phyloP scores from a whole-genome alignment of 1,140 invertebrate species.

The Dendroctonus valens region DNA sequence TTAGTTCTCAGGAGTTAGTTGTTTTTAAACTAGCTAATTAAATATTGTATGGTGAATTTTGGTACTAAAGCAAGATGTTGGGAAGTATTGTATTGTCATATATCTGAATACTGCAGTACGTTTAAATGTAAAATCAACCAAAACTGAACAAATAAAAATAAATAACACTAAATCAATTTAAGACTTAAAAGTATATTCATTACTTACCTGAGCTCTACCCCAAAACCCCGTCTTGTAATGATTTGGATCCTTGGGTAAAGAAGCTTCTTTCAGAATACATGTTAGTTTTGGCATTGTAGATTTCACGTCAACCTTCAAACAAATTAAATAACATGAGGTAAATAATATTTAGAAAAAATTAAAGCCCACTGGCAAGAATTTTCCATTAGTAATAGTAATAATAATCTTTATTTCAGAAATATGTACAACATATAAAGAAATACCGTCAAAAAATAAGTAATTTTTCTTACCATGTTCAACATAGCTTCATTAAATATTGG shows the following conservation, averaged over 20 bases:
- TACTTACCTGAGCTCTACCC: slow-evolving; percentile 62
- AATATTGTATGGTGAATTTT: no score
- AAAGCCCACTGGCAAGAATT: no score
- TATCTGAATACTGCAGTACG: no score
- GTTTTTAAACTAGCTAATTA: no score
- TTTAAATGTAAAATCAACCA: no score
- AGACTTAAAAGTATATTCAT: neutral
- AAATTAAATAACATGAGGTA: neutral
- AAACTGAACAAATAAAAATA: no score
- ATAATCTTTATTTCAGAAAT: neutral
- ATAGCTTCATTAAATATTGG: slow-evolving; percentile 54
- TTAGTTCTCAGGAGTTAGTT: no score
- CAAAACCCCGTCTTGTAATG: slow-evolving; percentile 85
- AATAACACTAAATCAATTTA: neutral
- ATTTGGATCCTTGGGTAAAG: slow-evolving; percentile 72
- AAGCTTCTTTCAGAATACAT: slow-evolving; percentile 83
- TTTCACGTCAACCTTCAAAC: slow-evolving; percentile 59
- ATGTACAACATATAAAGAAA: neutral
- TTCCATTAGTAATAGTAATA: no score
- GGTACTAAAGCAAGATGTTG: no score
- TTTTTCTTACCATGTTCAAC: slow-evolving; percentile 67
- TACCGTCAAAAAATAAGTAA: neutral
- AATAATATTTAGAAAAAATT: neutral
- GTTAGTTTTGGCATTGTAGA: slow-evolving; percentile 78
- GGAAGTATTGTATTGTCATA: no score